Evolutionary conservation across 2,113 vertebrate genomes (phyloP), one percentile per base, ranked within the genome.

Genomic region (Percopsis transmontana): DNA sequence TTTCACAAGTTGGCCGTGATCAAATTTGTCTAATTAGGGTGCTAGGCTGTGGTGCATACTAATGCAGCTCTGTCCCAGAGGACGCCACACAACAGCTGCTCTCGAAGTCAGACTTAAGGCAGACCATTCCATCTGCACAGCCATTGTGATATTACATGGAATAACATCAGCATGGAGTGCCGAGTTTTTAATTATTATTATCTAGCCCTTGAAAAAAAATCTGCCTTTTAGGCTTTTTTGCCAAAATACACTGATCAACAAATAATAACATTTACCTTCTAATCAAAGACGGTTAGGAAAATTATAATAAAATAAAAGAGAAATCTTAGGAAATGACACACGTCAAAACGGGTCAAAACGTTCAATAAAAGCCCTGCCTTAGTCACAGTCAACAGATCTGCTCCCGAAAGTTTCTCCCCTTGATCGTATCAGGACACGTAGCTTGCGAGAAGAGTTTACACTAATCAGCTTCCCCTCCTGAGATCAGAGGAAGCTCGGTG

Each of bases 1-100:
- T 83, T 76, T 62, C 78, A 75, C 53, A 76, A 77, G 47, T 62
- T 79, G 60, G 75, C 68, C 23, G 63, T 81, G 81, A 87, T 86
- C 77, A 84, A 89, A 84, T 85, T 69, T 78, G 79, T 81, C 77
- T 80, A 85, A 86, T 91, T 88, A 88, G 67, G 70, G 59, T 66
- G 72, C 58, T 58, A 64, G 64, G 19, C 68, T 70, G 58, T 39
- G 71, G 74, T 83, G 84, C 79, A 87, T 87, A 77, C 85, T 86
- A 85, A 91, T 87, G 81, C 62, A 2, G 42, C 11, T 9, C 16
- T 6, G n/a, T 74, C 87, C 75, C 81, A 53, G 18, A 78, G 75
- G 81, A 76, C 53, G 23, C 55, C 44, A 61, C 54, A 58, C 33
- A 67, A 50, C 74, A 82, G 81, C 75, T 84, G 80, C 68, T 70